Evolutionary conservation across 92 coral and sea anemone genomes (phyloP).

Genomic region (Epizoanthus ramosus): DNA sequence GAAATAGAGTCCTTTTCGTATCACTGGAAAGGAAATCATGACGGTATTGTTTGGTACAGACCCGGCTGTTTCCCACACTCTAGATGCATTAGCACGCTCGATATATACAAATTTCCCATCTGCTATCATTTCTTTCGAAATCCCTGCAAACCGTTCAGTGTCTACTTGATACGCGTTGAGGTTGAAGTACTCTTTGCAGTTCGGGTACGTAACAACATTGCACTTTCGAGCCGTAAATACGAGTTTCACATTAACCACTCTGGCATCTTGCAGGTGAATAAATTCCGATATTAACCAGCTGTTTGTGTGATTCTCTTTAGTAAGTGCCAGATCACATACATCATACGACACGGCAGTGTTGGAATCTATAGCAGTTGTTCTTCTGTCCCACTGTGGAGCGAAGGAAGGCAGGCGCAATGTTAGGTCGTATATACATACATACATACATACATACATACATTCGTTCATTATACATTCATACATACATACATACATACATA

Average conservation of each 20-base stretch:
- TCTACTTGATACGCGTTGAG: constrained; percentile 49
- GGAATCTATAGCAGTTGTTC: constrained; percentile 17
- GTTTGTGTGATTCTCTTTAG: constrained; percentile 56
- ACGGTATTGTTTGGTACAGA: constrained; percentile 49
- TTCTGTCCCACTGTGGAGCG: constrained; percentile 65
- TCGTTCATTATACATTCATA: no score
- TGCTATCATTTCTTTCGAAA: constrained; percentile 31
- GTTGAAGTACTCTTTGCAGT: constrained; percentile 60
- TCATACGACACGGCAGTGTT: constrained; percentile 57
- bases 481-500: no score
- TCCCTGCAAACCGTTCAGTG: constrained; percentile 35
- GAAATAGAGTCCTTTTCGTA: constrained; percentile 52
- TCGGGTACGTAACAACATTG: constrained; percentile 39
- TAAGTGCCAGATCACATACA: constrained; percentile 65
- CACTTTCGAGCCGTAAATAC: constrained; percentile 71
- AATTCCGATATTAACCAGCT: constrained; percentile 77
- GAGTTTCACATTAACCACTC: constrained; percentile 51
- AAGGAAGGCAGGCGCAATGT: background rate
- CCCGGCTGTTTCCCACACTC: constrained; percentile 54
- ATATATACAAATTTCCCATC: constrained; percentile 55
- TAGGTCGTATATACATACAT: no score
- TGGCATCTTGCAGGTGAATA: constrained; percentile 62
- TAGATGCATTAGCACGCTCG: constrained; percentile 45
- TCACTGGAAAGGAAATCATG: constrained; percentile 35
- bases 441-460: no score